Evolutionary conservation across 1,140 invertebrate species (phyloP), one percentile per base, ranked within the genome.

Genomic region (Contarinia nasturtii): DNA sequence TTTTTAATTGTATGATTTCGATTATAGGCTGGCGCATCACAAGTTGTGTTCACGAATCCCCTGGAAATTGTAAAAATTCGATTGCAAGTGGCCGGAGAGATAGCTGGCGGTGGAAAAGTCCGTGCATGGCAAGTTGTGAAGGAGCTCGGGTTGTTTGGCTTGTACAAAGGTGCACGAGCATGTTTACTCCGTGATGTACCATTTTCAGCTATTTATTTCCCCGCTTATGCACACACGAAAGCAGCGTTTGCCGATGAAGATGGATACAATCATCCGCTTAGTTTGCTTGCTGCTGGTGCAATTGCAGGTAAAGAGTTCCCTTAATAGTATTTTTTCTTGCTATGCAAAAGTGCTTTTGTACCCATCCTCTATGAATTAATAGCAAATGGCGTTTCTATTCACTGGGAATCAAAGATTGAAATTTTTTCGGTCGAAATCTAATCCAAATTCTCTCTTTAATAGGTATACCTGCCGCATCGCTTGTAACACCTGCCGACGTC

Each of bases 41-140:
- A 94, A 73, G 89, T 93, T 7, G 77, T 98, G 52, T 98, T 99
- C 61, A 99, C 95, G 12, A 99, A 98, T 75, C 95, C 95, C 0
- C 66, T 98, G 50, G 95, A 99, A 72, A 98, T 98, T 52, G 94
- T 99, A 0, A 99, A 98, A 72, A 98, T 99, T 62, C 79, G 95
- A 7, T 67, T 99, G 5, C 96, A 99, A 76, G 93, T 98, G 34
- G 94, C 95, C 2, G 95, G 95, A 14, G 95, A 98, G 70, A 90
- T 98, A 52, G 86, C 86, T 7, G 69, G 75, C 33, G 79, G 72
- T 0, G 64, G 71, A 7, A 92, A 90, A 70, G 82, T 92, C 5
- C 69, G 79, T 46, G 91, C 92, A 2, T 77, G 82, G 67, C 63
- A 73, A 12, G 91, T 97, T 12, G 86, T 98, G 0, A 86, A 80